Base-by-base conservation (phyloP, 2,888 invertebrate genomes). In the Drosophila kanekoi region DNA sequence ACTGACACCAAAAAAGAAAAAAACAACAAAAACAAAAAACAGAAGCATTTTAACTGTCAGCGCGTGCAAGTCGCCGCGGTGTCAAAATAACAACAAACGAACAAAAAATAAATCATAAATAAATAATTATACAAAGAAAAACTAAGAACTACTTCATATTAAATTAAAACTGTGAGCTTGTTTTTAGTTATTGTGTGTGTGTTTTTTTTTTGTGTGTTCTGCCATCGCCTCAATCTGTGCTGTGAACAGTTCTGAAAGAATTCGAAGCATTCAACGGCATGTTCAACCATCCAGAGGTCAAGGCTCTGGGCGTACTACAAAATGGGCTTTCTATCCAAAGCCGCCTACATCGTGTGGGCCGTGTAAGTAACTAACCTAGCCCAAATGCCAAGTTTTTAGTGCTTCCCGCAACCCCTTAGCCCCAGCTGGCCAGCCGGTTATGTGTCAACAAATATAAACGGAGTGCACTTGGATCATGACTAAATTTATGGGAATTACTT, bases 311-410 rank as follows among this genome's bases (percentile, higher is more conserved):
- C 57, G 41, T 64, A 28, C 48, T 20, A 47, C 75, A 74, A 61
- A 77, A 96, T 96, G 96, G 96, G 96, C 85, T 95, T 96, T 92
- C 95, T 96, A 86, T 95, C 96, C 67, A 96, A 96, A 93, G 95
- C 96, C 68, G 94, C 96, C 84, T 95, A 96, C 93, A 95, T 96
- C 91, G 94, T 96, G 91, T 96, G 96, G 94, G 95, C 95, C 93
- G 95, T 96, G 96, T 96, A 93, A 96, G 96, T 95, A 41, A 45
- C 43, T 33, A 16, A 18, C 9, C 18, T 13, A 18, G 4, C 18
- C n/a, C n/a, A 41, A 10, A 28, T 8, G 2, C 8, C 28, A 23
- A 16, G 3, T 20, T 33, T 3, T 35, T 3, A 11, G 33, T 8
- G n/a, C 3, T 13, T 3, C 9, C 5, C 8, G 6, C 23, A 23